Evolutionary conservation across 2,113 vertebrate species (phyloP).

Genomic region (Tychaedon coryphoeus): DNA sequence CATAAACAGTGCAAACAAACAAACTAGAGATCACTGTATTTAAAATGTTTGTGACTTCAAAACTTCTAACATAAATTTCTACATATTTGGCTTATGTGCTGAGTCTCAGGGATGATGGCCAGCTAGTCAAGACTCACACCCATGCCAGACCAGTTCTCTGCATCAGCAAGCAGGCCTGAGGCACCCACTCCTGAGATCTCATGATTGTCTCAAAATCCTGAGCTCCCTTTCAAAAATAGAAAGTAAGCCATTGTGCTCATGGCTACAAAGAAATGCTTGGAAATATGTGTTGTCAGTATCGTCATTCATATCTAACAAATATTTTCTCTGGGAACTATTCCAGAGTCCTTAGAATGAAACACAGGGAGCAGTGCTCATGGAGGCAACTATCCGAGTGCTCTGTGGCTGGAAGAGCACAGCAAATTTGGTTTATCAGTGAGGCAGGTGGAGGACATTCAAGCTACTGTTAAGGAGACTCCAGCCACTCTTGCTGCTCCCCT

Average conservation of each 20-base stretch:
- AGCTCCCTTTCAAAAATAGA: neutral
- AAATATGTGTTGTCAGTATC: neutral
- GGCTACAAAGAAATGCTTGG: neutral
- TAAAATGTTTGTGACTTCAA: neutral
- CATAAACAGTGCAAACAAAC: neutral
- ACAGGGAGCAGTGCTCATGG: neutral
- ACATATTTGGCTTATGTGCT: neutral
- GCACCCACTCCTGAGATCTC: rapidly evolving
- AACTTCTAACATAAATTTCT: neutral
- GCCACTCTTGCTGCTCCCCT: neutral
- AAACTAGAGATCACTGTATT: neutral
- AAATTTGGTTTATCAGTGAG: neutral
- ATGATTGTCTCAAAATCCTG: neutral
- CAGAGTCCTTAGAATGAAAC: neutral
- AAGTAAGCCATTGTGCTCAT: neutral
- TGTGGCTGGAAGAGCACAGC: neutral
- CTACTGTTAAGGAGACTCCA: neutral
- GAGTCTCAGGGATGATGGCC: neutral
- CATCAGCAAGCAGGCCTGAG: neutral
- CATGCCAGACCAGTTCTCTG: neutral
- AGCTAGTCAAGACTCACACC: neutral
- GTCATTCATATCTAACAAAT: neutral
- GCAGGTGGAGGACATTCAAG: neutral
- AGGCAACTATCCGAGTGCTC: neutral
- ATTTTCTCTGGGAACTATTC: neutral